phyloP scores from a whole-genome alignment of 92 coral and sea anemone species.

The Actinernus sp. region DNA sequence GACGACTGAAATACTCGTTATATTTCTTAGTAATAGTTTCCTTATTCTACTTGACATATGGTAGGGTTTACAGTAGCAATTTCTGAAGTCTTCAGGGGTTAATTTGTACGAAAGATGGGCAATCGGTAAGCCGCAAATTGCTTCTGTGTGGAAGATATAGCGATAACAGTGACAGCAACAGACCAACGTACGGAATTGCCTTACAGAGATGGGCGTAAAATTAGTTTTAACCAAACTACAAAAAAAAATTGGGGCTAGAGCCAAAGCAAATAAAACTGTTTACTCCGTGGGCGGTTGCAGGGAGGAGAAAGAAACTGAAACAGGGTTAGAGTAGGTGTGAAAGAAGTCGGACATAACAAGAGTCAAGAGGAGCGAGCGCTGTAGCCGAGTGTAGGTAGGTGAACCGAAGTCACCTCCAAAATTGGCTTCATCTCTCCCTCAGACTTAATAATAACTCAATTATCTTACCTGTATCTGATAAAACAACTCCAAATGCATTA shows the following conservation, averaged over 20 bases:
- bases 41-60: no score
- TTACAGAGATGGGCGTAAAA: background rate
- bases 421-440: background rate
- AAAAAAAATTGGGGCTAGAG: background rate
- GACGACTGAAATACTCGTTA: no score
- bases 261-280: constrained; percentile 1
- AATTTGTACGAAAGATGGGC: constrained; percentile 19
- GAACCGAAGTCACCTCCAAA: constrained; percentile 1
- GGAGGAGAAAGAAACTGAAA: background rate
- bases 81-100: constrained; percentile 23
- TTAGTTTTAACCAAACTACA: background rate
- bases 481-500: constrained; percentile 4
- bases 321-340: background rate
- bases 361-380: background rate
- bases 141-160: constrained; percentile 19
- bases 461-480: constrained; percentile 29
- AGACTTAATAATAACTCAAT: background rate
- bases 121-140: constrained; percentile 50
- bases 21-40: no score
- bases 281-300: background rate
- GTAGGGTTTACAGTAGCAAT: no score
- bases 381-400: background rate
- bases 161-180: constrained; percentile 3
- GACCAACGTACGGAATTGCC: background rate
- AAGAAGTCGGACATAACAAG: background rate